Base-by-base conservation (phyloP, 1,140 invertebrate genomes). In the Macrobrachium rosenbergii region DNA sequence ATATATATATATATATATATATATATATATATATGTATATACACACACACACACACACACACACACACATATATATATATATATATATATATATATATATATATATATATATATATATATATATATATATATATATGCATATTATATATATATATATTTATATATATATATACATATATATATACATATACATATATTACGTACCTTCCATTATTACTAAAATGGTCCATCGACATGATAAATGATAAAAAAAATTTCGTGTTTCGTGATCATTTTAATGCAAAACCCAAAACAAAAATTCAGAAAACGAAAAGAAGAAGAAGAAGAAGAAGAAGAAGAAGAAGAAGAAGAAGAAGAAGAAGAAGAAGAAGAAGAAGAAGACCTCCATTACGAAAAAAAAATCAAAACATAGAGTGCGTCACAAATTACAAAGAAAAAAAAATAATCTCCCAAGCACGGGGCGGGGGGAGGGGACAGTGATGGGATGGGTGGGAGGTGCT, bases 41-140 rank as follows among this genome's bases (percentile, higher is more conserved):
- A n/a, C n/a, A n/a, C 2, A 73, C 28, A 73, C 2, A 73, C 28
- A 7, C 2, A 73, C 28, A 73, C 2, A 73, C 28, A 7, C 28
- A 2, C 28, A 7, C 28, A 73, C 28, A 73, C 28, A 73, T 73
- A 7, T 5, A 73, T 73, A 73, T 73, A 73, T 5, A 73, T 73
- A 73, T 73, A 73, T 73, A 73, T 73, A 73, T 73, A 73, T 73
- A 73, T 73, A 73, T 73, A 73, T 73, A n/a, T n/a, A n/a, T n/a
- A n/a, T n/a, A n/a, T n/a, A n/a, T n/a, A n/a, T n/a, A n/a, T n/a
- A 23, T 75, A 75, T 75, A 10, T 75, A 75, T 75, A 75, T 23
- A 75, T 75, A 75, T 75, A 43, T 75, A 43, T 75, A 75, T 37
- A 23, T 75, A 28, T 75, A 23, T 75, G 21, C 16, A 17, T 75